phyloP scores from a whole-genome alignment of 2,797 vertebrate species.

The Scarus forsteni region DNA sequence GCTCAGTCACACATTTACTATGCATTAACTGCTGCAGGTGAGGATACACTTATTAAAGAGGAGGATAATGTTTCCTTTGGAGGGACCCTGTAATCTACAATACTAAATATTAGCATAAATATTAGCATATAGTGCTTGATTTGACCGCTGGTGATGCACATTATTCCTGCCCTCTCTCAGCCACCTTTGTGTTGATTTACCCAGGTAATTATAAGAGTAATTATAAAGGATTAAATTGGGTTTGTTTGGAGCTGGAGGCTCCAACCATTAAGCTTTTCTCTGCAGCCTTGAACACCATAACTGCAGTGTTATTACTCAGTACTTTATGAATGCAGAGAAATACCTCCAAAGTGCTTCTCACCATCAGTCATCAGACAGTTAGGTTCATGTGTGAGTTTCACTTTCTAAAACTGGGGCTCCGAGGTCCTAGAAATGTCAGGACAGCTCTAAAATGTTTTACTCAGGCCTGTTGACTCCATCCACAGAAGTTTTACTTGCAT shows the following conservation, averaged over 20 bases:
- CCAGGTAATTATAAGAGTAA: background rate
- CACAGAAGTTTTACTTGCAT: too few relatives aligned
- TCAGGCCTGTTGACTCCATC: background rate
- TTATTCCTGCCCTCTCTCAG: background rate
- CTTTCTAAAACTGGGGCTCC: background rate
- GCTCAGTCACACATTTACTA: slow-evolving; percentile 10
- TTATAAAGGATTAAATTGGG: slow-evolving; percentile 2
- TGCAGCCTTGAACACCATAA: background rate
- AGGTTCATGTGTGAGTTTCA: background rate
- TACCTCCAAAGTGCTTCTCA: background rate
- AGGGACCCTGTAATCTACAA: background rate
- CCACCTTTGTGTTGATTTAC: background rate
- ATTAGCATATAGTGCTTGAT: background rate
- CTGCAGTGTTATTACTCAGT: background rate
- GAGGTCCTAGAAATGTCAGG: background rate
- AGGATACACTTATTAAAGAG: slow-evolving; percentile 2
- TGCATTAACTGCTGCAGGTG: background rate
- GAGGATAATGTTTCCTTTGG: slow-evolving; percentile 1
- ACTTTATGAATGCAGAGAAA: background rate
- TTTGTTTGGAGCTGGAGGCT: background rate
- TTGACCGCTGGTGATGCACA: background rate
- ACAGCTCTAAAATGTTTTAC: background rate
- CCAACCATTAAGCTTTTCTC: background rate
- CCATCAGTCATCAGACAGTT: background rate
- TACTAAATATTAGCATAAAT: slow-evolving; percentile 6